Base-by-base conservation (phyloP, 2,113 vertebrate genomes). In the Panthera uncia region DNA sequence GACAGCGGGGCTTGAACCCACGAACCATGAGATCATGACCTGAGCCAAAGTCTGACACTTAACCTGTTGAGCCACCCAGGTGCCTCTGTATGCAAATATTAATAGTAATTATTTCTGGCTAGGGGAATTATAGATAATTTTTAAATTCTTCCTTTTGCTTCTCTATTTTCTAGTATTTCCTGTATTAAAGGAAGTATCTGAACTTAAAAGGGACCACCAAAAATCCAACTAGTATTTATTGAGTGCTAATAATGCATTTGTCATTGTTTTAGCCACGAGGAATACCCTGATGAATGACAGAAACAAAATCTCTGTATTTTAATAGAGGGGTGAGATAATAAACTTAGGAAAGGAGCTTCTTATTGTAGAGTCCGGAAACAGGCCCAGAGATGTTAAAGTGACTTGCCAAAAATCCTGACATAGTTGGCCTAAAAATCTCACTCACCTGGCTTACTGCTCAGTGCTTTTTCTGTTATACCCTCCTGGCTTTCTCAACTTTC, bases 331-430 rank as follows among this genome's bases (percentile, higher is more conserved):
- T 31, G 57, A 61, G 31, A 36, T 5, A 74, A 36, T 68, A 74
- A 50, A 89, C 27, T 81, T 78, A 86, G 61, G 65, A 74, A 91
- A 89, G 55, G 16, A 83, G 50, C 55, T 74, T 18, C 3, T 7
- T 71, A 91, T 78, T 88, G 74, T 91, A 76, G 79, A 84, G 68
- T 91, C 23, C 71, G 65, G 23, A 80, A 80, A 89, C 88, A 96
- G 66, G 36, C 25, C 36, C 25, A 55, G 21, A 78, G 71, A 65
- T 82, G 36, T 52, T 25, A 38, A 52, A 69, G 25, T 31, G 21
- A 4, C n/a, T 92, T 94, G 9, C 65, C 50, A 57, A 79, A 96
- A 91, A 27, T 65, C 89, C 48, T 19, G 3, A 7, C 5, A 14
- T 15, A 21, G 12, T 79, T 83, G n/a, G 13, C 23, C 8, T 48